Base-by-base conservation (phyloP, 2,888 invertebrate genomes). In the Callyntrura sp. region DNA sequence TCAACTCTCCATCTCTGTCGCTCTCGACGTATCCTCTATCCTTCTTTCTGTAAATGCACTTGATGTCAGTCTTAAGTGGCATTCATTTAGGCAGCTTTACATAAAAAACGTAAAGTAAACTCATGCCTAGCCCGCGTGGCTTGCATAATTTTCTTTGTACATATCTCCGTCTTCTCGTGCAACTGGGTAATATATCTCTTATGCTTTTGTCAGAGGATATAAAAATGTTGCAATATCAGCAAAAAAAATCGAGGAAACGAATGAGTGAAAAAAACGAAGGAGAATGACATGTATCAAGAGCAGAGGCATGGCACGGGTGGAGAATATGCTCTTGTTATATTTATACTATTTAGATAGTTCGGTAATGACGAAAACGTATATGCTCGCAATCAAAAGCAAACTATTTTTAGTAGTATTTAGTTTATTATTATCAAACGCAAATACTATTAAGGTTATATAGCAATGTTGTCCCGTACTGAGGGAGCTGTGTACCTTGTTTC, bases 1-100 rank as follows among this genome's bases (percentile, higher is more conserved):
- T 14, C 35, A 25, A 6, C 65, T 14, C 51, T 65, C 65, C 35
- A 35, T 68, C 35, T 35, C n/a, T 28, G 57, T 43, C 68, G 8
- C n/a, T 28, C n/a, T 43, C 68, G 8, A n/a, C 68, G 12, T 55
- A 2, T 25, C 76, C 9, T 35, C 12, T n/a, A 57, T 17, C 6
- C 45, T 11, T 48, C 76, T 25, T 76, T 14, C 55, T 57, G 78
- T 51, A 55, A 55, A 78, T 78, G 78, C n/a, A 57, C 78, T 78
- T 78, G 78, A 78, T 78, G 78, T 78, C 78, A 78, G 78, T 57
- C 78, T 28, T 55, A 76, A 78, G 55, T 78, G 78, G n/a, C 51
- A 20, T 45, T 20, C 48, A 48, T 25, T 28, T 23, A 78, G 78
- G 25, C 57, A 78, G 55, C 35, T 73, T 76, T 48, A 51, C 73